Conservation (phyloP, 2,888 invertebrate species). For the Tetheella fluctuosa region DNA sequence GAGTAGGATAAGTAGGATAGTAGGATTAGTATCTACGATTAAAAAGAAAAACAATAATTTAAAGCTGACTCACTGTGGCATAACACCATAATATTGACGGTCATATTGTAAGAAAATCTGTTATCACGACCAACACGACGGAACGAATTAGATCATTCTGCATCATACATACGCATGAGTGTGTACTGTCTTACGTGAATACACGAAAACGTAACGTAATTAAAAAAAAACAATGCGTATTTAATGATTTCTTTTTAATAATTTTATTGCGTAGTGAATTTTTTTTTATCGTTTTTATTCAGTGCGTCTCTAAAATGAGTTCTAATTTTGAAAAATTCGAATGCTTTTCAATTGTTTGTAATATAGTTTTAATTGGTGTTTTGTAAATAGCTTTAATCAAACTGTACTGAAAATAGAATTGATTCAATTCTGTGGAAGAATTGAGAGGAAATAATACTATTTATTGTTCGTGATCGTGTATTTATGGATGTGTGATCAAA, state of each 20-base stretch:
- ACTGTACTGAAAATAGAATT: not conserved
- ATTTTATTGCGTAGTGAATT: not conserved
- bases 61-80: not conserved
- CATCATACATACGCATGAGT: not conserved
- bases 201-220: not conserved
- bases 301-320: no score
- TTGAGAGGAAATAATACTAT: not conserved
- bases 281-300: no score
- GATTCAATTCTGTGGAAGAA: not conserved
- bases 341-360: no score
- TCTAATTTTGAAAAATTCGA: no score
- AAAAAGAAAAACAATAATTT: no score
- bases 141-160: conserved; percentile 1
- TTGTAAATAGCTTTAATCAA: not conserved
- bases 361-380: not conserved
- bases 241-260: no score
- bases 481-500: not conserved
- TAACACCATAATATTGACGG: conserved; percentile 16
- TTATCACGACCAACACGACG: not conserved
- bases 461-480: not conserved
- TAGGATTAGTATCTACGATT: no score
- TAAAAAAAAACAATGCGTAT: no score
- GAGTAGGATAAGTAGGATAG: no score
- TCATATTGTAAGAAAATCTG: not conserved
- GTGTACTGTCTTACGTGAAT: not conserved